These are phyloP conservation scores for Leptocoma aspasia DNA, from an alignment of 2,113 vertebrate species.

Conservation along the genomic window DNA sequence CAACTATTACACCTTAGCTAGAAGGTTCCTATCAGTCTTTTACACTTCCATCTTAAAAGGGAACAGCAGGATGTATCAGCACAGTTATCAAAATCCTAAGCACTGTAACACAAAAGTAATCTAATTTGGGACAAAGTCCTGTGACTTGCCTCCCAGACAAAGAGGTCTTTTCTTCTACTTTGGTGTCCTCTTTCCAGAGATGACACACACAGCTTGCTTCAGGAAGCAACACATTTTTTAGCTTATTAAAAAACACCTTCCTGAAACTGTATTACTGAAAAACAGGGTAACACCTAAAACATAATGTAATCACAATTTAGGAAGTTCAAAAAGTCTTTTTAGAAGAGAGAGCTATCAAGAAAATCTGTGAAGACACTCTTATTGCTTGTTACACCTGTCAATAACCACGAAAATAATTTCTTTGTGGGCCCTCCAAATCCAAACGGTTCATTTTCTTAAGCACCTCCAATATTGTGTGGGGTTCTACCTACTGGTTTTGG, in stretches of 20 bases:
- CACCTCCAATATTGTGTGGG: not conserved
- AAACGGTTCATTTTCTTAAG: not conserved
- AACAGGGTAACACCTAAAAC: not conserved
- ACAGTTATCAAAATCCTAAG: not conserved
- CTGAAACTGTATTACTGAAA: not conserved
- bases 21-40: not conserved
- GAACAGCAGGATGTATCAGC: not conserved
- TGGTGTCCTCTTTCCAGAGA: not conserved
- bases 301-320: not conserved
- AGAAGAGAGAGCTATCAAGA: not conserved
- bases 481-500: not conserved
- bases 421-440: not conserved
- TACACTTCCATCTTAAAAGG: not conserved
- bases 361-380: not conserved
- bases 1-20: not conserved
- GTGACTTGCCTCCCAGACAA: not conserved
- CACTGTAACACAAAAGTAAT: not conserved
- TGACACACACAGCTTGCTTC: not conserved
- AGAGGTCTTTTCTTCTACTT: not conserved
- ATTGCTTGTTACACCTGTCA: not conserved
- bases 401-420: not conserved
- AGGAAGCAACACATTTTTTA: not conserved
- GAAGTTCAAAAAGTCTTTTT: not conserved
- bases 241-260: not conserved
- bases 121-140: not conserved